Conservation (phyloP, 2,888 invertebrate species). For the Allophyes oxyacanthae region DNA sequence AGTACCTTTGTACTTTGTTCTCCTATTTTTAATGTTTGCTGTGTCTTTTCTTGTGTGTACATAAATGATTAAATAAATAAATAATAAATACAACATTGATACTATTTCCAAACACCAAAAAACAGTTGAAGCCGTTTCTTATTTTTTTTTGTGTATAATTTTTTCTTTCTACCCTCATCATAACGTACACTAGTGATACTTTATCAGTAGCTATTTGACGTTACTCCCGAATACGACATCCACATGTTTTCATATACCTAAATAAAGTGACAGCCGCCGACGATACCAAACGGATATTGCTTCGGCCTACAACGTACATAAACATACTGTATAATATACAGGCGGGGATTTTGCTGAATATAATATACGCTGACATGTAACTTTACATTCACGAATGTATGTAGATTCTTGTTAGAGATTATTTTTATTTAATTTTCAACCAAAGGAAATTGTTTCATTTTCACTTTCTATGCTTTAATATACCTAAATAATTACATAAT, state of each 20-base stretch:
- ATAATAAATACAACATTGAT: too few species aligned
- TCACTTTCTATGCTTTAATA: too few species aligned
- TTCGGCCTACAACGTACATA: slow-evolving; percentile 57
- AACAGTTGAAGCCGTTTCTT: too few species aligned
- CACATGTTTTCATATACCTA: slow-evolving; percentile 69
- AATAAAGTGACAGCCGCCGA: slow-evolving; percentile 70
- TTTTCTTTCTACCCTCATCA: neutral
- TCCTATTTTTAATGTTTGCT: too few species aligned
- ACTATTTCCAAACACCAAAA: neutral
- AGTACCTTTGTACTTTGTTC: too few species aligned
- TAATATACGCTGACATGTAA: slow-evolving; percentile 22
- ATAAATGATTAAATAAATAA: too few species aligned
- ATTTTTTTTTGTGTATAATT: too few species aligned
- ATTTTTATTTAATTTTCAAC: too few species aligned
- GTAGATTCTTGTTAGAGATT: neutral
- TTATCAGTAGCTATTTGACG: slow-evolving; percentile 37
- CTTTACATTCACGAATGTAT: neutral
- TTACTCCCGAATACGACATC: slow-evolving; percentile 63
- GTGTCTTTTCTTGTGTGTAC: too few species aligned
- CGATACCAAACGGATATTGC: slow-evolving; percentile 75
- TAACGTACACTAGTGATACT: slow-evolving; percentile 18
- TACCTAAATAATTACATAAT: too few species aligned
- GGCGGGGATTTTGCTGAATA: slow-evolving; percentile 32
- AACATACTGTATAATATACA: slow-evolving; percentile 23
- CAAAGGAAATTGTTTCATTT: too few species aligned